Percentiles rank a stretch among this genome's conserved stretches.
phyloP scores from a whole-genome alignment of 2,797 vertebrate species.

The Bucorvus abyssinicus region DNA sequence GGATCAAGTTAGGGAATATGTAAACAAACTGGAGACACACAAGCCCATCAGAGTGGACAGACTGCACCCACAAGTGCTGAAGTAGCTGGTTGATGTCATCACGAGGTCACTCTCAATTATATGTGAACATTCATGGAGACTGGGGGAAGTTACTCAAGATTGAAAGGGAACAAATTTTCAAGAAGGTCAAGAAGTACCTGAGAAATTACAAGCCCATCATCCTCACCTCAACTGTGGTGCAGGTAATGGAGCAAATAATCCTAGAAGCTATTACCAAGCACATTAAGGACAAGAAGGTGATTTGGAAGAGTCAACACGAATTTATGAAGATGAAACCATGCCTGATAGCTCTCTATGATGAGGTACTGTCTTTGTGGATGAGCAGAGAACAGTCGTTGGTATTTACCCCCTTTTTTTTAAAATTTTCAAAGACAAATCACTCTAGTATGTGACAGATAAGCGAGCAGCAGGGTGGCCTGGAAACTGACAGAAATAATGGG shows the following conservation, averaged over 20 bases:
- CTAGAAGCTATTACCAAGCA: background rate
- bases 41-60: background rate
- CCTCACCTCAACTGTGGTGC: background rate
- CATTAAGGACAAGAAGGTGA: background rate
- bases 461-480: background rate
- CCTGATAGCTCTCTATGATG: background rate
- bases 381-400: background rate
- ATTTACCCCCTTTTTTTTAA: background rate
- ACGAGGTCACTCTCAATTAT: background rate
- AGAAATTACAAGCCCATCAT: background rate
- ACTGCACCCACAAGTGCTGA: background rate
- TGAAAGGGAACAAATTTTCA: background rate
- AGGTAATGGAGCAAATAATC: background rate
- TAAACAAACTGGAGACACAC: background rate
- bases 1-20: background rate
- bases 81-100: background rate
- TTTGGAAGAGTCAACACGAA: background rate
- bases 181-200: background rate
- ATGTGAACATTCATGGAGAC: background rate
- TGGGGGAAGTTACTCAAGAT: fast-evolving
- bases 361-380: background rate
- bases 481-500: background rate
- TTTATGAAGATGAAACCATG: background rate
- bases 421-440: background rate
- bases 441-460: background rate